A percentile compares a stretch with the other conserved stretches of the same genome.
phyloP scores from a whole-genome alignment of 1,140 invertebrate species.

The Eulimnadia texana region DNA sequence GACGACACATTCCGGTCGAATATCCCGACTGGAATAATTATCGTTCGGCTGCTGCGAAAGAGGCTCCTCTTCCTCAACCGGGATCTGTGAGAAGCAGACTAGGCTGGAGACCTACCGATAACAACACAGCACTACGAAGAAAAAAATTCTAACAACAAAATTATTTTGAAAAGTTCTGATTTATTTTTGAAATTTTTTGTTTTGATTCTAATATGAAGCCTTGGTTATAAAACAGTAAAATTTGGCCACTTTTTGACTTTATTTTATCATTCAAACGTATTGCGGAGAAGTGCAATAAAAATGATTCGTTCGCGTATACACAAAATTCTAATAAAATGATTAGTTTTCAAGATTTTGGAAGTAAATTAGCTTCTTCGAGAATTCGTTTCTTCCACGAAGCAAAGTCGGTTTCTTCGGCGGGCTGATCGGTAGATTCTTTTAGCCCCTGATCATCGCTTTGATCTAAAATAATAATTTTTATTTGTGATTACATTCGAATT shows the following conservation, averaged over 20 bases:
- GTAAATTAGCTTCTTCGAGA: background rate
- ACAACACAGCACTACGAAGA: background rate
- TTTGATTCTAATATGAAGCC: no score
- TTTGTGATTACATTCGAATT: no score
- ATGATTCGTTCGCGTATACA: no score
- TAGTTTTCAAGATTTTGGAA: background rate
- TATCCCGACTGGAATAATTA: conserved; percentile 12
- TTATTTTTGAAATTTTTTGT: no score
- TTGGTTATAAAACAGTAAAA: no score
- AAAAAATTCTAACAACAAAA: background rate
- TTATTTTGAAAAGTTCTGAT: no score
- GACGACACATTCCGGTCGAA: conserved; percentile 10
- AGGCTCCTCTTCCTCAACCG: background rate
- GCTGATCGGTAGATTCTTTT: no score
- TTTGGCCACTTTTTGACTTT: background rate
- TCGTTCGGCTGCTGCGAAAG: background rate
- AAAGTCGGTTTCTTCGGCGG: background rate
- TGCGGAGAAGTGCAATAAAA: no score
- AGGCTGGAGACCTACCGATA: background rate
- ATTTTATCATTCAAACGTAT: no score
- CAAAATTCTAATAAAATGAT: no score
- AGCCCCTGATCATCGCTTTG: no score
- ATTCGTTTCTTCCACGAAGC: background rate
- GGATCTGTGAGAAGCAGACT: background rate
- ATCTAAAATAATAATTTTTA: no score